phyloP scores from a whole-genome alignment of 2,113 vertebrate genomes.

The Chamaea fasciata region DNA sequence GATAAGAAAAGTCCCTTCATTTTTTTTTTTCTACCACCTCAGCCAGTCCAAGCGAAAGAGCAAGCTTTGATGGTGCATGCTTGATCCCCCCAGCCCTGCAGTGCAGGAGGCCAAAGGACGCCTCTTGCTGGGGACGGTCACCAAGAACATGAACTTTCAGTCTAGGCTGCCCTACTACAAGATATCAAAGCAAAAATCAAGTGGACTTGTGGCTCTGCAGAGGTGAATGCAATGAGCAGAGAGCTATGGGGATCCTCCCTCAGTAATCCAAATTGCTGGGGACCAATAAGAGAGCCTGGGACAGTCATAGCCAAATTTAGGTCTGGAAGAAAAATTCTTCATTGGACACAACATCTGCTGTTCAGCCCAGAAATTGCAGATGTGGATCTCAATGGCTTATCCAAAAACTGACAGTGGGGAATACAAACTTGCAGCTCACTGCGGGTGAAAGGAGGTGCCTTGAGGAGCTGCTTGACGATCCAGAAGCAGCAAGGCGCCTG shows the following conservation, averaged over 20 bases:
- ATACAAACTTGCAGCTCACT: neutral
- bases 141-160: neutral
- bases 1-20: neutral
- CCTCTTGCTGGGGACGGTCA: neutral
- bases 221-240: neutral
- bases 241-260: neutral
- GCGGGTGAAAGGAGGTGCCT: neutral
- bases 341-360: neutral
- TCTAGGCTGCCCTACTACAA: neutral
- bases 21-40: neutral
- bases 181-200: neutral
- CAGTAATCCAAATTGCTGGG: neutral
- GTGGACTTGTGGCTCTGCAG: neutral
- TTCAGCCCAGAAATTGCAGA: neutral
- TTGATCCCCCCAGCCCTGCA: fast-evolving
- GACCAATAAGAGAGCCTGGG: neutral
- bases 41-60: neutral
- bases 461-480: neutral
- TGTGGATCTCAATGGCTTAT: neutral
- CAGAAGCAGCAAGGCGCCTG: neutral
- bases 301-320: neutral
- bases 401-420: neutral
- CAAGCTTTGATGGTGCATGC: fast-evolving
- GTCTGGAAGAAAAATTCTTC: neutral
- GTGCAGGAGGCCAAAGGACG: neutral